Conservation (phyloP, 2,888 invertebrate genomes). For the Dorcus hopei region DNA sequence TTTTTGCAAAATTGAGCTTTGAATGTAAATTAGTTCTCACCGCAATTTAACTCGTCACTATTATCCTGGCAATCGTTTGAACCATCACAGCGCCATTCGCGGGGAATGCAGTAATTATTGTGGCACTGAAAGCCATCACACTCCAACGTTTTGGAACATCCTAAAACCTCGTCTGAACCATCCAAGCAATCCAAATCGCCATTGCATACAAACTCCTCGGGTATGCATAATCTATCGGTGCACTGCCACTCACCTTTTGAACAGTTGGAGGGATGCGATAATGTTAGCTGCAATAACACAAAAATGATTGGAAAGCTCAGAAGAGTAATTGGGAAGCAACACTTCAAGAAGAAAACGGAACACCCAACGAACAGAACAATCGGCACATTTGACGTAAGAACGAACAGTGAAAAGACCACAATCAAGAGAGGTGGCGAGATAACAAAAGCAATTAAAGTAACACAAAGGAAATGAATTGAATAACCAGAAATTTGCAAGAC, state of each 20-base stretch:
- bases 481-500: too few species aligned
- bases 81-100: conserved; percentile 57
- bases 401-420: too few species aligned
- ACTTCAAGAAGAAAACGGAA: too few species aligned
- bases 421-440: too few species aligned
- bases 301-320: background rate
- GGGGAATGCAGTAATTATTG: conserved; percentile 54
- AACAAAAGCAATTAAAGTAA: too few species aligned
- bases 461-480: too few species aligned
- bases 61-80: conserved; percentile 58
- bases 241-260: conserved; percentile 42
- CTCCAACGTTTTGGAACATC: conserved; percentile 46
- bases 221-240: conserved; percentile 35
- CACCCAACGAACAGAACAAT: too few species aligned
- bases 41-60: conserved; percentile 55
- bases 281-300: background rate
- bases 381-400: too few species aligned
- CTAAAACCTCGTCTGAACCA: conserved; percentile 46
- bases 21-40: conserved; percentile 39
- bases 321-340: too few species aligned
- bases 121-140: conserved; percentile 65
- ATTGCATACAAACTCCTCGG: conserved; percentile 45
- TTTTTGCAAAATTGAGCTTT: background rate
- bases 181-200: conserved; percentile 45
- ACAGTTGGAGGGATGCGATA: conserved; percentile 30